phyloP scores from a whole-genome alignment of 1,140 invertebrate species.

The Drosophila lini region DNA sequence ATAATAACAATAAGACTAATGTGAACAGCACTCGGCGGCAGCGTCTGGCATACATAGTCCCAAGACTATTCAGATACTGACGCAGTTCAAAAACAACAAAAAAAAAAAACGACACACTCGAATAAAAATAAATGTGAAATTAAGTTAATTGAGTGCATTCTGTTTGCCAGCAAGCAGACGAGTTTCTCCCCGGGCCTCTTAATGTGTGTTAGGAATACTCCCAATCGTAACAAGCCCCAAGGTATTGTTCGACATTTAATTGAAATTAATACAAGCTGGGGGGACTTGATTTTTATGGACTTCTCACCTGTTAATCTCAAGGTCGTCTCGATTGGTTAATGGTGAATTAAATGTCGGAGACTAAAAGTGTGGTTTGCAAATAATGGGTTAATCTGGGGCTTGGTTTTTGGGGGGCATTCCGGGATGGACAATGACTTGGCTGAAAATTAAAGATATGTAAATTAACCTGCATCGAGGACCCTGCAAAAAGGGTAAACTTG shows the following conservation, averaged over 20 bases:
- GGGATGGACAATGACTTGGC: slow-evolving; percentile 27
- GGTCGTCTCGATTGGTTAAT: slow-evolving; percentile 44
- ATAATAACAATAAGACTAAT: slow-evolving; percentile 46
- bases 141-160: slow-evolving; percentile 64
- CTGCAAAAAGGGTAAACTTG: slow-evolving; percentile 14
- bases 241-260: slow-evolving; percentile 59
- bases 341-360: slow-evolving; percentile 38
- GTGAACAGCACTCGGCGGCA: slow-evolving; percentile 16
- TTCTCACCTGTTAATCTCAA: slow-evolving; percentile 70
- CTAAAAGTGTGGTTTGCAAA: slow-evolving; percentile 30
- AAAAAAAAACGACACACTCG: slow-evolving; percentile 11
- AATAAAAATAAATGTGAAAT: slow-evolving; percentile 42
- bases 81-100: slow-evolving; percentile 4
- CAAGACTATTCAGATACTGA: slow-evolving; percentile 28
- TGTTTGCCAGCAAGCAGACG: slow-evolving; percentile 60
- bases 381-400: slow-evolving; percentile 35
- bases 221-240: slow-evolving; percentile 42
- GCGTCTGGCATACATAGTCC: slow-evolving; percentile 33
- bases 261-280: slow-evolving; percentile 42
- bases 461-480: not conserved
- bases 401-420: slow-evolving; percentile 24
- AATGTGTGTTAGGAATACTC: slow-evolving; percentile 53
- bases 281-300: slow-evolving; percentile 46
- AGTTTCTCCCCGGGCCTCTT: slow-evolving; percentile 36
- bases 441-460: not conserved